Evolutionary conservation across 1,140 invertebrate genomes (phyloP).

Genomic region (Lethocerus indicus): DNA sequence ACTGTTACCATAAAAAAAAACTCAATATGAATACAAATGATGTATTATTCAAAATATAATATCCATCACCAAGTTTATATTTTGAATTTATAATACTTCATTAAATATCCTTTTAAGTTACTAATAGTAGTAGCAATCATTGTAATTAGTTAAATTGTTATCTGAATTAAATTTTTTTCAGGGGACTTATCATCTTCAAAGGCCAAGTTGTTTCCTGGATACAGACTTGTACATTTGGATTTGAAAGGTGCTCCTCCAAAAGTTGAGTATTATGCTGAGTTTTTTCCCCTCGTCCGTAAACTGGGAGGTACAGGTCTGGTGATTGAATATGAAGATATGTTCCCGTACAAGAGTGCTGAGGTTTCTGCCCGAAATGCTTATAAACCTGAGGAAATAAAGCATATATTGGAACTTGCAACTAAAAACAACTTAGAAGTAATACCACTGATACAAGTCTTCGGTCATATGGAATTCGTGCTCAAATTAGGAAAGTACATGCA

Average conservation of each 20-base stretch:
- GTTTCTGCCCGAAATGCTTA: conserved; percentile 27
- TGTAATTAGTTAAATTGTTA: too few species aligned
- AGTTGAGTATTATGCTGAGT: conserved; percentile 26
- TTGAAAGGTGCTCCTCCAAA: conserved; percentile 30
- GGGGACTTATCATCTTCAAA: too few species aligned
- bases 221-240: conserved; percentile 18
- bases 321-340: conserved; percentile 37
- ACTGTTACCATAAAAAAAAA: too few species aligned
- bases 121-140: too few species aligned
- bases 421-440: conserved; percentile 31
- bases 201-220: conserved; percentile 6
- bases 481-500: conserved; percentile 35
- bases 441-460: conserved; percentile 53
- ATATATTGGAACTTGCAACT: conserved; percentile 8
- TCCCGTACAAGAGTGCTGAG: conserved; percentile 27
- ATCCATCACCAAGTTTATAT: too few species aligned
- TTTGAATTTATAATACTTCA: too few species aligned
- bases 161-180: too few species aligned
- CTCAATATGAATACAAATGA: too few species aligned
- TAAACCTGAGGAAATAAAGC: conserved; percentile 16
- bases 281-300: conserved; percentile 33
- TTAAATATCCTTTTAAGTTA: too few species aligned
- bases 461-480: conserved; percentile 46
- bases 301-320: conserved; percentile 32
- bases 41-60: too few species aligned